Conservation (phyloP, 2,888 invertebrate genomes). For the Rhamphomyia laevipes region DNA sequence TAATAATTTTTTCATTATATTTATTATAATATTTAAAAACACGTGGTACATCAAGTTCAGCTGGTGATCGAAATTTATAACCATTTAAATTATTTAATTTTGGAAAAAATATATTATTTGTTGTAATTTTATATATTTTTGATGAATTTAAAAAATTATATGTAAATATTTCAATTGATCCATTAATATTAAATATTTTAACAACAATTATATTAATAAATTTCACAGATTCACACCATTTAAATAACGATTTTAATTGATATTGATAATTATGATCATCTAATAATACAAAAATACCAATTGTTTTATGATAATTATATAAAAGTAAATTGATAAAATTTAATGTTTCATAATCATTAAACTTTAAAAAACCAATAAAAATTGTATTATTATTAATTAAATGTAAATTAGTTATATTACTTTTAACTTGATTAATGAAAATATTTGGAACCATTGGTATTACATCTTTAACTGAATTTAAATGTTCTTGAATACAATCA, state of each 20-base stretch:
- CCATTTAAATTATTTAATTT: neutral
- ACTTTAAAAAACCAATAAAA: neutral
- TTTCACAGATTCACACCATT: neutral
- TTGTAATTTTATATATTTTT: neutral
- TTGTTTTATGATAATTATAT: neutral
- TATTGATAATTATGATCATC: neutral
- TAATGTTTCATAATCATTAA: neutral
- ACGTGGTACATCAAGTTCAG: neutral
- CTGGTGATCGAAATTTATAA: neutral
- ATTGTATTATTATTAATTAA: neutral
- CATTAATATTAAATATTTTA: neutral
- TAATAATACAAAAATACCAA: neutral
- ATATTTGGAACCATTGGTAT: too few relatives aligned
- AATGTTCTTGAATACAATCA: too few relatives aligned
- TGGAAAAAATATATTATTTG: neutral
- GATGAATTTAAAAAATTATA: neutral
- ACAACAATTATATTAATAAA: neutral
- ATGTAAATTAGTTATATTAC: neutral
- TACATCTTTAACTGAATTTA: too few relatives aligned
- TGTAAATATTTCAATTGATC: neutral
- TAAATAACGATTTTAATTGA: neutral
- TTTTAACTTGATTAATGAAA: too few relatives aligned
- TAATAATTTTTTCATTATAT: too few relatives aligned
- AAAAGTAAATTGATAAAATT: neutral
- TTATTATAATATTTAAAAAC: neutral